A percentile compares a stretch with the other conserved stretches of the same genome.
phyloP scores from a whole-genome alignment of 2,888 invertebrate species.

The Thyatira batis region DNA sequence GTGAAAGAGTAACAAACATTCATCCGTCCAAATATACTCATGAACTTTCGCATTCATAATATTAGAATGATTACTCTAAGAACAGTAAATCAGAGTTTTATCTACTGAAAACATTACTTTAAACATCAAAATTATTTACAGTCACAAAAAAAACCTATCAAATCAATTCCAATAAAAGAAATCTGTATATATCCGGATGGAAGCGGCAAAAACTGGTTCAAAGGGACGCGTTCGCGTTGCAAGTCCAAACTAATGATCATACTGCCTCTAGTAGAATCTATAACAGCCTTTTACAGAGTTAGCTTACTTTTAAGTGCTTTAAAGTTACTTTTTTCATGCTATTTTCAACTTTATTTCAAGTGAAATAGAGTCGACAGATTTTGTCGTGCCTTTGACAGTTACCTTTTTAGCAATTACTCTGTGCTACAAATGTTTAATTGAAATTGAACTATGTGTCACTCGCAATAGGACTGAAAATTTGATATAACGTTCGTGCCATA shows the following conservation, averaged over 20 bases:
- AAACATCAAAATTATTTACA: no score
- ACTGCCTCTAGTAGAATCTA: constrained; percentile 26
- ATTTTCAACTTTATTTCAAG: constrained; percentile 4
- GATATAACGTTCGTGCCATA: constrained; percentile 5
- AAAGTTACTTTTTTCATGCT: constrained; percentile 1
- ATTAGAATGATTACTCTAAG: no score
- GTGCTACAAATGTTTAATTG: constrained; percentile 12
- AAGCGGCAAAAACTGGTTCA: constrained; percentile 49
- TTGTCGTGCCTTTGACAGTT: constrained; percentile 51
- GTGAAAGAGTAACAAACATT: no score
- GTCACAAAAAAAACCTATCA: neutral
- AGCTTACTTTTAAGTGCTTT: constrained; percentile 10
- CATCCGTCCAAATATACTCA: no score
- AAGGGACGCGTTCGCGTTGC: constrained; percentile 43
- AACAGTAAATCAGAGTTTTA: no score
- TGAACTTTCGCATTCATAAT: no score
- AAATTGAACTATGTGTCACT: constrained; percentile 16
- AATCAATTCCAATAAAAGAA: constrained; percentile 8
- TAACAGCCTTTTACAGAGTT: constrained; percentile 21
- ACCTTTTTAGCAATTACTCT: constrained; percentile 40
- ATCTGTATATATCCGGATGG: constrained; percentile 51
- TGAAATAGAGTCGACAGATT: neutral
- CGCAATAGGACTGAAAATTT: constrained; percentile 15
- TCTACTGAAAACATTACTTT: no score
- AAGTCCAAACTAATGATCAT: constrained; percentile 59